Evolutionary conservation across 1,140 invertebrate species (phyloP), one percentile per base, ranked within the genome.

Genomic region (Drosophila truncata): DNA sequence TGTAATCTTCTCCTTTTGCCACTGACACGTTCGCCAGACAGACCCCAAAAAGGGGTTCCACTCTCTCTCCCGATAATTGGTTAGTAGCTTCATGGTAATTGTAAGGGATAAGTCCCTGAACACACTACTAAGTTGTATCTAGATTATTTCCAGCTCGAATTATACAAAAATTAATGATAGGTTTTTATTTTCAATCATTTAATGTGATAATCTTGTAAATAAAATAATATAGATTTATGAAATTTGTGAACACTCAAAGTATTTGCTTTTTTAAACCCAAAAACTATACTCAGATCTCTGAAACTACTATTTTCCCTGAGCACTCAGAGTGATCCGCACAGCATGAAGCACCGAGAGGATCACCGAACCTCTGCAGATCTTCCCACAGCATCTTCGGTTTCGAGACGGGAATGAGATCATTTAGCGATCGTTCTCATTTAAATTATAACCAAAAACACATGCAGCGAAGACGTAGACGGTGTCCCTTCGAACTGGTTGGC

Each of bases 361-460:
- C 23, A 11, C 11, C 20, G 8, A 16, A 18, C 18, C 41, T 31
- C 59, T 20, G 33, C 52, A 55, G 44, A 41, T 72, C 65, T 72
- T 72, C 69, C 69, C 69, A 72, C 69, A 71, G 67, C 65, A 25
- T 70, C 52, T 37, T 69, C 14, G 35, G 61, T 18, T 61, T 41
- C 55, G 16, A 66, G 71, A 54, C 58, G n/a, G 60, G 61, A 66
- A 66, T 57, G 73, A 41, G 73, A 76, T 76, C 73, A 76, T 76
- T 76, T 76, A 76, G 73, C 73, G 61, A 76, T 66, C 73, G 61
- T 76, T 76, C 73, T 66, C 73, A 76, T 77, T 77, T 77, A 77
- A 77, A 77, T 77, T 77, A 77, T 77, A 77, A 77, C 74, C 74
- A 67, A 77, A 77, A 77, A 77, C 73, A 76, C 73, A 76, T 76